A percentile compares a stretch with the other conserved stretches of the same genome.
phyloP scores from a whole-genome alignment of 2,888 invertebrate genomes.

The Callosobruchus maculatus region DNA sequence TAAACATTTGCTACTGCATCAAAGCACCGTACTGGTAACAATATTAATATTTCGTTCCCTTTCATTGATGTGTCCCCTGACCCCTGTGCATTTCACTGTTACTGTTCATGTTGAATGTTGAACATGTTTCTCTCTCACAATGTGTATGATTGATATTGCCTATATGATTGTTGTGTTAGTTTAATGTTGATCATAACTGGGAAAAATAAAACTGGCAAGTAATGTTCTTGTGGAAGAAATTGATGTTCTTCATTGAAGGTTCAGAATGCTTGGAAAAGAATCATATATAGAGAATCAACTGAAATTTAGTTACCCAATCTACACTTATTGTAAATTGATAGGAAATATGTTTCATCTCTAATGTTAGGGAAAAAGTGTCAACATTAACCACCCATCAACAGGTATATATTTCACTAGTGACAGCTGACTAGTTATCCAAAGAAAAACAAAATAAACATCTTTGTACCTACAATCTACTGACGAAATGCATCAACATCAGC shows the following conservation, averaged over 20 bases:
- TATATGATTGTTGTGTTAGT: not conserved
- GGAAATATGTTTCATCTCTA: too few species aligned
- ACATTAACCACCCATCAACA: too few species aligned
- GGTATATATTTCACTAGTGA: too few species aligned
- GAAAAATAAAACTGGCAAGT: not conserved
- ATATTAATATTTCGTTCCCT: not conserved
- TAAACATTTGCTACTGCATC: not conserved
- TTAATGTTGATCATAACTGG: not conserved
- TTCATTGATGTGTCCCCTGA: not conserved
- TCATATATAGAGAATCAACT: too few species aligned
- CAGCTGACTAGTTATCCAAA: too few species aligned
- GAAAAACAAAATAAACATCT: too few species aligned
- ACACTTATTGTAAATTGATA: too few species aligned
- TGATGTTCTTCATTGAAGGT: not conserved
- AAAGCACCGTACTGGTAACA: not conserved
- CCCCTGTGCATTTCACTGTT: not conserved
- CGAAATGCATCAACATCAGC: too few species aligned
- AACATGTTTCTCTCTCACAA: not conserved
- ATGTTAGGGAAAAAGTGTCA: too few species aligned
- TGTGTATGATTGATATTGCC: not conserved
- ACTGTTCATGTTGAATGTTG: not conserved
- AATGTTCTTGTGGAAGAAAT: not conserved
- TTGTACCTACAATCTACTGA: too few species aligned
- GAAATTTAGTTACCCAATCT: too few species aligned
- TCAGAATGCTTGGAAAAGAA: not conserved